These are phyloP conservation scores for Sitophilus oryzae DNA, from an alignment of 1,140 invertebrate genomes.

Conservation along the genomic window DNA sequence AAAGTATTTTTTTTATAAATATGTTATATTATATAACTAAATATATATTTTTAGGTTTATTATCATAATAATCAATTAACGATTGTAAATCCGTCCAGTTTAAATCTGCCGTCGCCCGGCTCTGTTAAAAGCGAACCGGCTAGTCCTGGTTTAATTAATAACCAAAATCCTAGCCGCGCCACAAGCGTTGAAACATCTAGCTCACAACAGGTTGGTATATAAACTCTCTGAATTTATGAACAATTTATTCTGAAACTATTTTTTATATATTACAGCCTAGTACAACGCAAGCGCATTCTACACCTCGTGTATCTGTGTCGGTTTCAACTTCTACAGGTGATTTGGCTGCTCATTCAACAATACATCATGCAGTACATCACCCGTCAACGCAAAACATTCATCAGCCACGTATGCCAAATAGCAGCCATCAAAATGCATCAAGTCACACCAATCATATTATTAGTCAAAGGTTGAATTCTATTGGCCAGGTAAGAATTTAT, in stretches of 20 bases:
- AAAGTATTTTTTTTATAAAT: constrained; percentile 34
- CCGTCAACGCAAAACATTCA: constrained; percentile 8
- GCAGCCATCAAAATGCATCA: neutral
- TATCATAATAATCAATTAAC: constrained; percentile 43
- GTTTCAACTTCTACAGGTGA: constrained; percentile 19
- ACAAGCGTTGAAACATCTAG: constrained; percentile 22
- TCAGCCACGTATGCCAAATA: neutral
- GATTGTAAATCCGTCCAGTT: constrained; percentile 40
- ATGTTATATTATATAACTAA: too few species aligned
- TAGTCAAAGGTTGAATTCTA: constrained; percentile 18
- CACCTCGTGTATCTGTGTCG: constrained; percentile 24
- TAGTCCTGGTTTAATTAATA: constrained; percentile 25
- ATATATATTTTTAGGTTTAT: too few species aligned
- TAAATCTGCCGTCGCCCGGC: constrained; percentile 28
- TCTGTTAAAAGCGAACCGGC: constrained; percentile 35
- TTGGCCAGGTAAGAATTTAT: constrained; percentile 14
- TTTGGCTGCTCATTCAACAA: constrained; percentile 3
- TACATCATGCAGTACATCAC: constrained; percentile 22
- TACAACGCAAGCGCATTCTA: constrained; percentile 22
- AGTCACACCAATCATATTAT: constrained; percentile 20
- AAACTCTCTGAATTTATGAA: too few species aligned
- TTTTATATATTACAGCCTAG: constrained; percentile 17
- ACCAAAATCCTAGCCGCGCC: constrained; percentile 19
- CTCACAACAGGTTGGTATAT: constrained; percentile 19
- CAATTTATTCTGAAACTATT: too few species aligned